A percentile compares a stretch with the other conserved stretches of the same genome.
phyloP scores from a whole-genome alignment of 2,888 invertebrate species.

The Hololepta plana region DNA sequence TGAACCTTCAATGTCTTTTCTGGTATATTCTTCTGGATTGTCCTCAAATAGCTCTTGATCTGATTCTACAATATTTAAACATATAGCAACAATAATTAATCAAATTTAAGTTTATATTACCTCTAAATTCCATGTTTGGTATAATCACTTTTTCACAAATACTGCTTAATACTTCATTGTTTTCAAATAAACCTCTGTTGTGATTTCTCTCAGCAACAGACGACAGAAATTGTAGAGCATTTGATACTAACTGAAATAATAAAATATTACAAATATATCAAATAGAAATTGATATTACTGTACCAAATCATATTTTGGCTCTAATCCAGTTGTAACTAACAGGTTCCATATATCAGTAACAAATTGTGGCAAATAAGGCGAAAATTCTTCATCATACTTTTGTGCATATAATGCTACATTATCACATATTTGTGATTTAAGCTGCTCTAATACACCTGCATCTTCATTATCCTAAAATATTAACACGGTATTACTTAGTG shows the following conservation, averaged over 20 bases:
- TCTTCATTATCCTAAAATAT: conserved; percentile 56
- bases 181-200: conserved; percentile 78
- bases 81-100: conserved; percentile 3
- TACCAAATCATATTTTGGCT: conserved; percentile 83
- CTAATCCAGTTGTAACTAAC: conserved; percentile 64
- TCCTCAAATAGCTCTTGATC: conserved; percentile 97
- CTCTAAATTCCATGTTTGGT: conserved; percentile 93
- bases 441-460: conserved; percentile 73
- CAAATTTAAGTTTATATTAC: conserved; percentile 27
- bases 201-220: conserved; percentile 83
- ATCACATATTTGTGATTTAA: conserved; percentile 92
- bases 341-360: conserved; percentile 92
- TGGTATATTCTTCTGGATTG: conserved; percentile 93
- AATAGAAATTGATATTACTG: conserved; percentile 12
- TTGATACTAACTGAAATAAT: conserved; percentile 69
- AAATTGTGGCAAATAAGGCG: conserved; percentile 72
- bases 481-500: conserved; percentile 3
- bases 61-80: conserved; percentile 31
- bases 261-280: conserved; percentile 4
- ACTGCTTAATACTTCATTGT: conserved; percentile 65
- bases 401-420: conserved; percentile 89
- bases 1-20: conserved; percentile 93
- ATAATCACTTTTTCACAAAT: conserved; percentile 98
- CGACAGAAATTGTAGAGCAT: conserved; percentile 87
- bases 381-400: conserved; percentile 96